A percentile compares a stretch with the other conserved stretches of the same genome.
Evolutionary conservation across 2,113 vertebrate genomes (phyloP).

Genomic region (Dicentrarchus labrax): DNA sequence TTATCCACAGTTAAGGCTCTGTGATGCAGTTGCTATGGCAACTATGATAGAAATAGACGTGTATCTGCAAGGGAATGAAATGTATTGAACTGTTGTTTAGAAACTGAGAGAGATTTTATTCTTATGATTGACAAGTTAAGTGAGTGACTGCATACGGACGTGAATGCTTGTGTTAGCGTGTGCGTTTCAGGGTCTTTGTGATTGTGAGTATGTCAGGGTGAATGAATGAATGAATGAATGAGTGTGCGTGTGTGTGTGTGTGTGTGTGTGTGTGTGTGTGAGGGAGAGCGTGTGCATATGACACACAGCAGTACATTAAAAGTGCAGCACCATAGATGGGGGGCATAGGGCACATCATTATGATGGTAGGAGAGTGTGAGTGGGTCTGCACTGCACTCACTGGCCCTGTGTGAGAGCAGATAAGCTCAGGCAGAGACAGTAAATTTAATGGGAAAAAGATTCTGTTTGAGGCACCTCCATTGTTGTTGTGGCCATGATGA

Average conservation of each 20-base stretch:
- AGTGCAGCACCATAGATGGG: slow-evolving; percentile 65
- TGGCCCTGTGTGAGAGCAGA: slow-evolving; percentile 68
- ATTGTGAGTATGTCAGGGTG: background rate
- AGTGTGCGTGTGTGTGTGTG: background rate
- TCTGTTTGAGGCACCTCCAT: slow-evolving; percentile 48
- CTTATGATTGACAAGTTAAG: slow-evolving; percentile 68
- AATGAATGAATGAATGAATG: background rate
- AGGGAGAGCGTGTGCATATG: background rate
- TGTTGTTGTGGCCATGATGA: slow-evolving; percentile 47
- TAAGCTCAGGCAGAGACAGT: slow-evolving; percentile 64
- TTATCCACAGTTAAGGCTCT: slow-evolving; percentile 84
- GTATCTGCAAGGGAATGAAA: slow-evolving; percentile 84
- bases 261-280: background rate
- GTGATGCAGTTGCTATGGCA: slow-evolving; percentile 87
- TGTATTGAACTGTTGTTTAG: slow-evolving; percentile 81
- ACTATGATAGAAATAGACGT: slow-evolving; percentile 86
- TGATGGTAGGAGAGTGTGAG: slow-evolving; percentile 56
- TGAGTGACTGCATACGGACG: slow-evolving; percentile 46
- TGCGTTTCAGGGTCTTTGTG: slow-evolving; percentile 11
- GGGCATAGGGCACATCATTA: slow-evolving; percentile 75
- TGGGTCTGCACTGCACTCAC: slow-evolving; percentile 58
- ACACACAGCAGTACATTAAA: slow-evolving; percentile 73
- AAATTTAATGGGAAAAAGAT: slow-evolving; percentile 59
- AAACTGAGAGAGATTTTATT: slow-evolving; percentile 63
- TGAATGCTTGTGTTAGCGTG: slow-evolving; percentile 8